A percentile compares a stretch with the other conserved stretches of the same genome.
Evolutionary conservation across 1,140 invertebrate species (phyloP).

Genomic region (Drosophila kepulauana): DNA sequence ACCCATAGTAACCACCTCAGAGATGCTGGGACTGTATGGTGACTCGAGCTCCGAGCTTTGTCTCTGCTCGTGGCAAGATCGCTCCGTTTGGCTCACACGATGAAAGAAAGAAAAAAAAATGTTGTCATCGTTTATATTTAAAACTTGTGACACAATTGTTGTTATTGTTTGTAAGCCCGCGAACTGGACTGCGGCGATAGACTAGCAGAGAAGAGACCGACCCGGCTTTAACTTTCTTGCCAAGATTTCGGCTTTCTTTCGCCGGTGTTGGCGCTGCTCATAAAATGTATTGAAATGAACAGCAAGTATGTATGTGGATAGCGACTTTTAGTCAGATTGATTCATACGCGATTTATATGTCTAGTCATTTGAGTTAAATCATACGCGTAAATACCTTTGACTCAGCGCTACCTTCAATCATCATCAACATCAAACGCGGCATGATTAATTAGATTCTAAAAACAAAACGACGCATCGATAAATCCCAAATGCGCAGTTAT

Average conservation of each 20-base stretch:
- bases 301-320: neutral
- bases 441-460: constrained; percentile 35
- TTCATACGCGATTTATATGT: constrained; percentile 1
- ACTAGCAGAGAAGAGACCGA: neutral
- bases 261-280: neutral
- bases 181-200: constrained; percentile 44
- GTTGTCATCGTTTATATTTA: constrained; percentile 82
- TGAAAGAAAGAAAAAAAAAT: constrained; percentile 41
- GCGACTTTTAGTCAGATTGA: constrained; percentile 5
- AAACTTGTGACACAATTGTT: constrained; percentile 81
- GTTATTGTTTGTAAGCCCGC: constrained; percentile 63
- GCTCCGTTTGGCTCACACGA: constrained; percentile 58
- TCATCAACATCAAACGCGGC: neutral
- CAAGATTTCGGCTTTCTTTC: constrained; percentile 51
- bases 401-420: constrained; percentile 32
- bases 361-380: constrained; percentile 31
- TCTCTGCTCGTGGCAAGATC: constrained; percentile 47
- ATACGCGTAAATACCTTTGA: constrained; percentile 41
- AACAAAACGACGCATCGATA: neutral
- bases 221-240: constrained; percentile 52
- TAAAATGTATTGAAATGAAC: neutral
- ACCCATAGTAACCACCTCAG: constrained; percentile 24
- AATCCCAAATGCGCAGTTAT: constrained; percentile 20
- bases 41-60: neutral
- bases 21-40: constrained; percentile 21